Evolutionary conservation across 2,888 invertebrate genomes (phyloP).

Genomic region (Caradrina clavipalpis): DNA sequence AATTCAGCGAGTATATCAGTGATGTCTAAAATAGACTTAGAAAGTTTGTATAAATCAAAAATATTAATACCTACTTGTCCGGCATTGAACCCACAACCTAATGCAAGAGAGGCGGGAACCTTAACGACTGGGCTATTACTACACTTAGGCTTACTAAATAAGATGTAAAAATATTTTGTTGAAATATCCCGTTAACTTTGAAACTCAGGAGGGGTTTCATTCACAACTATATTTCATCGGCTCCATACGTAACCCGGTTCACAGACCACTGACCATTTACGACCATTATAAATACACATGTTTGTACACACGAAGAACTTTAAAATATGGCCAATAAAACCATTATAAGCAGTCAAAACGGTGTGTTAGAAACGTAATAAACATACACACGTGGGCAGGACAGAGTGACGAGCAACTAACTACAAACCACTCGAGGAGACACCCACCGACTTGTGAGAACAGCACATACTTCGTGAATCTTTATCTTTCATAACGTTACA

Average conservation of each 20-base stretch:
- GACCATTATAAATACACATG: conserved; percentile 53
- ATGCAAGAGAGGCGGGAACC: too few relatives aligned
- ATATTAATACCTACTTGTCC: neutral
- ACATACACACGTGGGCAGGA: conserved; percentile 49
- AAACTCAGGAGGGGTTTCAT: conserved; percentile 13
- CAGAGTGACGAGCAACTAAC: conserved; percentile 29
- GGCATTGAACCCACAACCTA: too few relatives aligned
- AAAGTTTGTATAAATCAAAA: neutral
- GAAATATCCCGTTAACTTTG: neutral
- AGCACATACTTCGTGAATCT: conserved; percentile 32
- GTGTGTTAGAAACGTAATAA: conserved; percentile 49
- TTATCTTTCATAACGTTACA: conserved; percentile 48
- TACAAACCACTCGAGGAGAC: conserved; percentile 32
- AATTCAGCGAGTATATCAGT: too few relatives aligned
- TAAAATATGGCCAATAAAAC: conserved; percentile 61
- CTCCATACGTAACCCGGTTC: conserved; percentile 34
- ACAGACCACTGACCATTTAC: conserved; percentile 44
- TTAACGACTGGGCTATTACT: too few relatives aligned
- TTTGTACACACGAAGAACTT: conserved; percentile 48
- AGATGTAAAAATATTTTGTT: neutral
- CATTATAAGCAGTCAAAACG: conserved; percentile 52
- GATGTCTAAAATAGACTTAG: too few relatives aligned
- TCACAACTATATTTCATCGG: conserved; percentile 34
- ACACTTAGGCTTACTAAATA: too few relatives aligned
- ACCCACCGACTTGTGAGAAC: conserved; percentile 42